Evolutionary conservation across 1,140 invertebrate genomes (phyloP).

Genomic region (Saxidomus purpurata): DNA sequence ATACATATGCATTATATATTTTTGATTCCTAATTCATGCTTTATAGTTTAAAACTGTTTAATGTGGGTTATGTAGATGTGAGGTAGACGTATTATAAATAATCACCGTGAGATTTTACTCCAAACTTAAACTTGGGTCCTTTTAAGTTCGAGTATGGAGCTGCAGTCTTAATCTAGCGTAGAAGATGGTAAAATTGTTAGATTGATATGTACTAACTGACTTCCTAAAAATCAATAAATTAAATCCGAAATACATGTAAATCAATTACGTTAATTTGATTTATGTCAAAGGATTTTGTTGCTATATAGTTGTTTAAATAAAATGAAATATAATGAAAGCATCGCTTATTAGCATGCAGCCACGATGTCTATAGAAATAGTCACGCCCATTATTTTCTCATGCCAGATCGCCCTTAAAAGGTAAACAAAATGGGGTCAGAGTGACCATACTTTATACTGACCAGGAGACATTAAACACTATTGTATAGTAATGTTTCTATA

Average conservation of each 20-base stretch:
- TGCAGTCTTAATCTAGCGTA: neutral
- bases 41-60: too few species aligned
- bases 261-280: constrained; percentile 13
- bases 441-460: constrained; percentile 15
- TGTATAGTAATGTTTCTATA: neutral
- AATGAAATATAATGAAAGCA: neutral
- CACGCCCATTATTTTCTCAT: neutral
- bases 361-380: neutral
- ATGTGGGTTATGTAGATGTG: too few species aligned
- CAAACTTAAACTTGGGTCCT: neutral
- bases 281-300: neutral
- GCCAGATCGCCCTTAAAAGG: constrained; percentile 1
- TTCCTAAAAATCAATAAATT: neutral
- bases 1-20: too few species aligned
- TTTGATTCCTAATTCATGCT: too few species aligned
- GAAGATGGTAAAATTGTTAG: neutral
- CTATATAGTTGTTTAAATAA: neutral
- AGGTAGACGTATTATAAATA: neutral
- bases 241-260: constrained; percentile 6
- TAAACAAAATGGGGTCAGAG: constrained; percentile 33
- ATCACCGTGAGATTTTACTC: constrained; percentile 23
- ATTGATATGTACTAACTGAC: neutral
- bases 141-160: too few species aligned
- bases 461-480: neutral
- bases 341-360: neutral